Evolutionary conservation across 2,888 invertebrate genomes (phyloP), one percentile per base, ranked within the genome.

Genomic region (Hydriomena furcata): DNA sequence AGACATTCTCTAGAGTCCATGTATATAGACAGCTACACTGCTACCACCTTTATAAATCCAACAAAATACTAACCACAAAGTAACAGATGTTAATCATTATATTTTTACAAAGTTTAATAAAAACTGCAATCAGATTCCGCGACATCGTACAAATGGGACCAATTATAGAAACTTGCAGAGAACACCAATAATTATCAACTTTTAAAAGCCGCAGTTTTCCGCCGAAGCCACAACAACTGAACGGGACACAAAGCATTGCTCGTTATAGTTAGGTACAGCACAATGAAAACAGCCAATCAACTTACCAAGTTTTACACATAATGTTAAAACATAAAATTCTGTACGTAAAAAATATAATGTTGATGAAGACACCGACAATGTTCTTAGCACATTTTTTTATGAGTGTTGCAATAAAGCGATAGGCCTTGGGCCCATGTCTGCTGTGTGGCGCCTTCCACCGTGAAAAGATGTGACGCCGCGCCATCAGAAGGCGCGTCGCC

Each of bases 221-320:
- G 30, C 44, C 40, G 27, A 43, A 47, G 34, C 52, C 45, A 32
- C 37, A 49, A 53, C 51, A 48, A 40, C 40, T 12, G 35, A 43
- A n/a, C n/a, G n/a, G n/a, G n/a, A 37, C 45, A 68, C 73, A 76
- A 77, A 76, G 71, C 68, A 66, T 65, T 54, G 66, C 70, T 74
- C 63, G 72, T 75, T 76, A 76, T 73, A 73, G 71, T 1, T 31
- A n/a, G n/a, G n/a, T n/a, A 27, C 41, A 51, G 51, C 13, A 17
- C 10, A 41, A 20, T 1, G 6, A n/a, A 41, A 45, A 41, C 40
- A 41, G 45, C 10, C 17, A 28, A 28, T 4, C 17, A 17, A 3
- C 17, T 17, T 4, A 10, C 2, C 10, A 27, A 25, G 25, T n/a
- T 25, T 25, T 8, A 8, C 4, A 17, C 17, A 17, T 17, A 17